Conservation (phyloP, 2,888 invertebrate species). For the Limnephilus lunatus region DNA sequence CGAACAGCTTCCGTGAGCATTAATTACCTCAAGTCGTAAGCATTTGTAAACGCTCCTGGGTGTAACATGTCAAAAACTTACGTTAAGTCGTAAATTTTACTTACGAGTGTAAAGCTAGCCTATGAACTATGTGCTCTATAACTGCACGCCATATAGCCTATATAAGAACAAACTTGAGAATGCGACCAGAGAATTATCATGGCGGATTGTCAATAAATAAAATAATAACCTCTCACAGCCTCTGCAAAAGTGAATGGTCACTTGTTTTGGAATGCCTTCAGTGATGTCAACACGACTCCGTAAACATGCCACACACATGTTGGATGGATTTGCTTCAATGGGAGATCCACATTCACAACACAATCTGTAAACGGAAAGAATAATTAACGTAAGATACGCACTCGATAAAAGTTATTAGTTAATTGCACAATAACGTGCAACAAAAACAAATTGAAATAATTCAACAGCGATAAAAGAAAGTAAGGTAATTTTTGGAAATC, state of each 20-base stretch:
- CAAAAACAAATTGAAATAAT: not conserved
- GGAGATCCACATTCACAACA: conserved; percentile 96
- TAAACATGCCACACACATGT: conserved; percentile 97
- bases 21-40: no score
- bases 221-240: conserved; percentile 90
- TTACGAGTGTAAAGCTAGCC: no score
- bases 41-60: no score
- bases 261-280: conserved; percentile 96
- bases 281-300: conserved; percentile 96
- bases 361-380: conserved; percentile 76
- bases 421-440: not conserved
- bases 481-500: no score
- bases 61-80: no score
- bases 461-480: not conserved
- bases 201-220: not conserved
- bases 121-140: no score
- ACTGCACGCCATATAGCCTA: not conserved
- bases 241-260: conserved; percentile 91
- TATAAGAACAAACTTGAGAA: not conserved
- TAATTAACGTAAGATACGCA: not conserved
- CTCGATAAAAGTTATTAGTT: not conserved
- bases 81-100: no score
- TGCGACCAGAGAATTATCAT: not conserved
- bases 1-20: no score
- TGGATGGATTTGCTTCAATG: conserved; percentile 97